Conservation (phyloP, 2,797 vertebrate species). For the Mycteria americana region DNA sequence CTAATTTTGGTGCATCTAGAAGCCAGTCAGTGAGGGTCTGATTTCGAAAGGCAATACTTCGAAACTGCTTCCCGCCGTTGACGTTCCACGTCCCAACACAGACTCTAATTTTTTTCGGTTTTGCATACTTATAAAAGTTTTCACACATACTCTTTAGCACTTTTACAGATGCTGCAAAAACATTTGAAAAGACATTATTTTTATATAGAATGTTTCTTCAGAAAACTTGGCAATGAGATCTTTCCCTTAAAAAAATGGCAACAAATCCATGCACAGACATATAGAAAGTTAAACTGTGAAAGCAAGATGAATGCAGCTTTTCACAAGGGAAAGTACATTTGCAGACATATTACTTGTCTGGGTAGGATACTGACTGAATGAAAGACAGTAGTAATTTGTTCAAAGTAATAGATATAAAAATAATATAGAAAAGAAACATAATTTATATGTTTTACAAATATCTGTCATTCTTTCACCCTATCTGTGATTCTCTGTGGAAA, state of each 20-base stretch:
- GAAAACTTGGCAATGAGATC: background rate
- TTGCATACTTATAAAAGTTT: slow-evolving; percentile 92
- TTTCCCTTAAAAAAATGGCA: background rate
- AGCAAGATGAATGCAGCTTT: background rate
- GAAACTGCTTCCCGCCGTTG: slow-evolving; percentile 96
- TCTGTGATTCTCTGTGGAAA: background rate
- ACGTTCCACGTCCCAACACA: slow-evolving; percentile 96
- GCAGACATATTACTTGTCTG: background rate
- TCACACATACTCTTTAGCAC: slow-evolving; percentile 96
- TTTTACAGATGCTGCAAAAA: slow-evolving; percentile 89
- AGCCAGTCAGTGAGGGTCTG: slow-evolving; percentile 98
- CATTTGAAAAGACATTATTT: background rate
- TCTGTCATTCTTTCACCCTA: background rate
- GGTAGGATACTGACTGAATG: background rate
- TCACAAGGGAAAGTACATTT: background rate
- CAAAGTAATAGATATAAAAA: background rate
- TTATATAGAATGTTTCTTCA: background rate
- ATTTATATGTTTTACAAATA: background rate
- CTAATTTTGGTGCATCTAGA: slow-evolving; percentile 90
- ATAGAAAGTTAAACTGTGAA: background rate
- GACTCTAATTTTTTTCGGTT: slow-evolving; percentile 89
- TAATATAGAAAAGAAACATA: background rate
- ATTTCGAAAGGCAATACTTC: slow-evolving; percentile 97
- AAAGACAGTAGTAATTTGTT: background rate
- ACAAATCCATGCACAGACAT: slow-evolving; percentile 1